These are phyloP conservation scores for Apamea monoglypha DNA, from an alignment of 2,888 invertebrate genomes.

Conservation along the genomic window DNA sequence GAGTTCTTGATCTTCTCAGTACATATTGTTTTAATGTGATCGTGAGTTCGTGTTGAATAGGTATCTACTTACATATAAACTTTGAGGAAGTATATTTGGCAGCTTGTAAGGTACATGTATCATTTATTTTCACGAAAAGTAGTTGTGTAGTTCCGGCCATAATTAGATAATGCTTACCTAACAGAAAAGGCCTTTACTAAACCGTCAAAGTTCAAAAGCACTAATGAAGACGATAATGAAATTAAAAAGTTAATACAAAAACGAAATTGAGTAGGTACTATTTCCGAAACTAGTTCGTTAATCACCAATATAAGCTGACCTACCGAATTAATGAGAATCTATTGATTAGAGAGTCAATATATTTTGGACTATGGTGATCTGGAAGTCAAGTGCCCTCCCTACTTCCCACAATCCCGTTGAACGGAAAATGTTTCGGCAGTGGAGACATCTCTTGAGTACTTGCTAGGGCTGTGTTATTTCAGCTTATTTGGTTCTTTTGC, in stretches of 20 bases:
- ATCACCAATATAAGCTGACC: slow-evolving; percentile 40
- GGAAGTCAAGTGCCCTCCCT: slow-evolving; percentile 19
- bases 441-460: slow-evolving; percentile 41
- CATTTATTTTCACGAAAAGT: not conserved
- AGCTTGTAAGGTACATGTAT: too few relatives aligned
- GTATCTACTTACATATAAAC: not conserved
- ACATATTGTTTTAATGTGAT: not conserved
- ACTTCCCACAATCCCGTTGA: slow-evolving; percentile 10
- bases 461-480: slow-evolving; percentile 36
- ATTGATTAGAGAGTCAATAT: slow-evolving; percentile 8
- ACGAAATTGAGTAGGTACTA: slow-evolving; percentile 23
- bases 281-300: slow-evolving; percentile 36
- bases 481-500: not conserved
- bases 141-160: not conserved
- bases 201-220: not conserved
- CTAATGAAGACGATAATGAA: slow-evolving; percentile 10
- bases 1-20: not conserved
- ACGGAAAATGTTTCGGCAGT: slow-evolving; percentile 52
- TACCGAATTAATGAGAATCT: not conserved
- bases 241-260: slow-evolving; percentile 22
- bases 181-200: not conserved
- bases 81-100: not conserved
- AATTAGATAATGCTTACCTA: not conserved
- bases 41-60: not conserved
- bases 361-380: slow-evolving; percentile 12